Evolutionary conservation across 2,888 invertebrate genomes (phyloP).

Genomic region (Incurvaria masculella): DNA sequence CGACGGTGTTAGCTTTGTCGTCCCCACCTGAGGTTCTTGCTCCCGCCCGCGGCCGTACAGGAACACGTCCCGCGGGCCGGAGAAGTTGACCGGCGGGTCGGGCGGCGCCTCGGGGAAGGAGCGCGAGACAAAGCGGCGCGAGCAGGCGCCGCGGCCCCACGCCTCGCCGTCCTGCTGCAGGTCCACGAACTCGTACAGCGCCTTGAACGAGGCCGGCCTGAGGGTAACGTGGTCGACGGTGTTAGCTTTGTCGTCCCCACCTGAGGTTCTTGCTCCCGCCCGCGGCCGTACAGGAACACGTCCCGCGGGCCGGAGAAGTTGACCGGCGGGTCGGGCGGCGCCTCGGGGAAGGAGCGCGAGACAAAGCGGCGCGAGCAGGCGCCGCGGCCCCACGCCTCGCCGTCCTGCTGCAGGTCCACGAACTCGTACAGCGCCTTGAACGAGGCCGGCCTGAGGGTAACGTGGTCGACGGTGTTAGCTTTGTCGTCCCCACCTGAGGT

Average conservation of each 20-base stretch:
- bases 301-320: slow-evolving; percentile 78
- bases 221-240: no score
- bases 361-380: slow-evolving; percentile 75
- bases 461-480: no score
- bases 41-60: slow-evolving; percentile 83
- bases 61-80: slow-evolving; percentile 79
- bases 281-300: slow-evolving; percentile 82
- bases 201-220: slow-evolving; percentile 81
- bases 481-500: slow-evolving; percentile 82
- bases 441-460: slow-evolving; percentile 75
- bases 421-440: slow-evolving; percentile 87
- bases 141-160: slow-evolving; percentile 71
- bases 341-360: slow-evolving; percentile 57
- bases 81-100: slow-evolving; percentile 72
- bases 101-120: slow-evolving; percentile 52
- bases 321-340: slow-evolving; percentile 62
- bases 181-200: slow-evolving; percentile 86
- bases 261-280: slow-evolving; percentile 80
- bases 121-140: slow-evolving; percentile 70
- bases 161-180: slow-evolving; percentile 81
- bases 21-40: slow-evolving; percentile 77
- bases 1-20: no score
- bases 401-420: slow-evolving; percentile 83
- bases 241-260: no score
- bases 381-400: slow-evolving; percentile 71